Conservation (phyloP, 1,140 invertebrate species). For the Sesamia nonagrioides region DNA sequence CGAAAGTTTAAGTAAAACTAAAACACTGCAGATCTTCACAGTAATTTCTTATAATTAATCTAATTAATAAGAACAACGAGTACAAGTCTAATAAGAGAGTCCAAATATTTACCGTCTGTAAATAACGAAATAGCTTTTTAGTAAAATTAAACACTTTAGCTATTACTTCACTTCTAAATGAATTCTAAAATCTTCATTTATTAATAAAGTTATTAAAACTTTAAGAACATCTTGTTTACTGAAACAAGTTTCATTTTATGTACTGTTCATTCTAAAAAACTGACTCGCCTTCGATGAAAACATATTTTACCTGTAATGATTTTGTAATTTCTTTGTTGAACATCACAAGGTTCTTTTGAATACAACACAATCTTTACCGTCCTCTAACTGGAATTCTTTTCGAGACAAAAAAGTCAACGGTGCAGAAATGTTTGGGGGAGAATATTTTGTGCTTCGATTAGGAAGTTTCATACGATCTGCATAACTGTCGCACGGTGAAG, state of each 20-base stretch:
- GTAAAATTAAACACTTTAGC: conserved; percentile 32
- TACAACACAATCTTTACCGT: conserved; percentile 28
- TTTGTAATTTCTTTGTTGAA: conserved; percentile 32
- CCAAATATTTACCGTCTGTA: conserved; percentile 6
- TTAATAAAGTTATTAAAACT: conserved; percentile 30
- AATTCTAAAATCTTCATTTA: conserved; percentile 14
- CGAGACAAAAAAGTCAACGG: conserved; percentile 32
- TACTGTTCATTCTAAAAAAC: too few species aligned
- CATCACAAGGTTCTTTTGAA: conserved; percentile 25
- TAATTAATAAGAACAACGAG: conserved; percentile 14
- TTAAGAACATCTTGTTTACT: conserved; percentile 17
- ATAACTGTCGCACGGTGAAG: background rate
- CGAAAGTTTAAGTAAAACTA: background rate
- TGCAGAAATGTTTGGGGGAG: conserved; percentile 37
- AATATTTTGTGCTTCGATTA: conserved; percentile 22
- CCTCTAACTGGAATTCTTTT: conserved; percentile 34
- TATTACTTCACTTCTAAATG: conserved; percentile 17
- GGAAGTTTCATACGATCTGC: conserved; percentile 11
- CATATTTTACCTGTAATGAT: background rate
- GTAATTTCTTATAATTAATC: background rate
- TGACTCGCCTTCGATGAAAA: too few species aligned
- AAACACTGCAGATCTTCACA: background rate
- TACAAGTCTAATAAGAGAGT: conserved; percentile 1
- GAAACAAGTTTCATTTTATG: conserved; percentile 1
- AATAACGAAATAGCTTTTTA: background rate